These are phyloP conservation scores for Cantharis flavilabris DNA, from an alignment of 2,888 invertebrate species.

Conservation along the genomic window DNA sequence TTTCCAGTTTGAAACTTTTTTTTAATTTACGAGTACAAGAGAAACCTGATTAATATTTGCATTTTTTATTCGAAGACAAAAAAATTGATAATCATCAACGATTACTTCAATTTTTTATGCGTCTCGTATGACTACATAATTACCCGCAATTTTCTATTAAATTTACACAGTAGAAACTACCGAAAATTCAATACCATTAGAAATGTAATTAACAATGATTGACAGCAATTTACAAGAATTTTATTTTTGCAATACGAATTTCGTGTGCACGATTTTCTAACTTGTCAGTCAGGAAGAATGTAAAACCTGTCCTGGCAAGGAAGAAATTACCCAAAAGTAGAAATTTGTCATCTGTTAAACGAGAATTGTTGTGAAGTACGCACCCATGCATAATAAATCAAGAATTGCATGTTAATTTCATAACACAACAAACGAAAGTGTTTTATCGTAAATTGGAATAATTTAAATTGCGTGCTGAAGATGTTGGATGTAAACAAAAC, in stretches of 20 bases:
- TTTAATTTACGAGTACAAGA: background rate
- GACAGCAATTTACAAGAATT: background rate
- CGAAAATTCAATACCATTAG: background rate
- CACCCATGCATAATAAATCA: background rate
- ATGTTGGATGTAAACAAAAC: background rate
- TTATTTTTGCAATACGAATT: background rate
- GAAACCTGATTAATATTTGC: background rate
- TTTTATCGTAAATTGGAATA: background rate
- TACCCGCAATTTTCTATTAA: background rate
- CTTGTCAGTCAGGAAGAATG: background rate
- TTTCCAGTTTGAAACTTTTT: background rate
- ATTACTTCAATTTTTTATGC: background rate
- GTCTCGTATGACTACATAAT: background rate
- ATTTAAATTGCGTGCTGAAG: background rate
- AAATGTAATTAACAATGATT: background rate
- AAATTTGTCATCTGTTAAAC: slow-evolving; percentile 7
- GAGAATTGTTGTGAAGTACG: slow-evolving; percentile 3
- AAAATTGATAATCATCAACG: background rate
- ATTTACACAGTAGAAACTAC: background rate
- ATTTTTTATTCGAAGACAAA: background rate
- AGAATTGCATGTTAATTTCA: slow-evolving; percentile 4
- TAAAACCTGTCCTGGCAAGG: background rate
- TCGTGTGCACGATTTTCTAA: background rate
- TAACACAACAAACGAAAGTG: background rate
- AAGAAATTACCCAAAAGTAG: slow-evolving; percentile 2